phyloP scores from a whole-genome alignment of 92 coral and sea anemone genomes.

The Phymanthus crucifer region DNA sequence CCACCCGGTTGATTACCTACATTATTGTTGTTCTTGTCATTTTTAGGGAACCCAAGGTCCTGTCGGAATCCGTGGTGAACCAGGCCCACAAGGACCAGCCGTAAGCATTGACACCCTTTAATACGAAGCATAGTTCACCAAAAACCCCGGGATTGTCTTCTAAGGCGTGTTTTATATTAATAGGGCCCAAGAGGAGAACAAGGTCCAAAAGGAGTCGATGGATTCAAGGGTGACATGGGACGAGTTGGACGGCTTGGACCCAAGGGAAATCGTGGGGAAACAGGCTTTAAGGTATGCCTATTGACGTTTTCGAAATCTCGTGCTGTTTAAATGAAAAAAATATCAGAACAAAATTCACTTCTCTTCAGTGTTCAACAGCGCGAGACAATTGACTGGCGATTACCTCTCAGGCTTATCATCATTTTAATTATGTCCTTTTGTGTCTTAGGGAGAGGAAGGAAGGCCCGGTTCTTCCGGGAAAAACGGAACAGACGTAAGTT shows the following conservation, averaged over 20 bases:
- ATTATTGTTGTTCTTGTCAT: constrained; percentile 20
- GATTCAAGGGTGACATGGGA: constrained; percentile 64
- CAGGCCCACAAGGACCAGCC: constrained; percentile 54
- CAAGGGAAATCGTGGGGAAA: constrained; percentile 57
- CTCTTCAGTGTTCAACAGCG: no score
- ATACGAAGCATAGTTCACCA: neutral
- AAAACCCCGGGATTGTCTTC: neutral
- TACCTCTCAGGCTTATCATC: neutral
- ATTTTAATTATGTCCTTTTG: neutral
- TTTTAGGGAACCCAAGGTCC: constrained; percentile 59
- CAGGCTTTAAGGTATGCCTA: constrained; percentile 41
- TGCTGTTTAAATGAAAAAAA: no score
- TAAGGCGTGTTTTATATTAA: neutral
- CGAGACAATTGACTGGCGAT: no score
- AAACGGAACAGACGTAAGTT: constrained; percentile 48
- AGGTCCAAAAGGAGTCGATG: constrained; percentile 43
- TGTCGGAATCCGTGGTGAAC: constrained; percentile 41
- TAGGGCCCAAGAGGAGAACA: constrained; percentile 62
- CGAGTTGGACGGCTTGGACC: constrained; percentile 47
- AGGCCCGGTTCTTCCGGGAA: constrained; percentile 15
- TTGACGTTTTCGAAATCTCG: no score
- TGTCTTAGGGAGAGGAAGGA: constrained; percentile 38
- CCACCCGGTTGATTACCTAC: no score
- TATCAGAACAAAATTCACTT: no score
- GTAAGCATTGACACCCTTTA: constrained; percentile 35